Percentiles rank a stretch among this genome's conserved stretches.
Conservation (phyloP, 2,888 invertebrate genomes). For the Fissipunctia ypsillon region DNA sequence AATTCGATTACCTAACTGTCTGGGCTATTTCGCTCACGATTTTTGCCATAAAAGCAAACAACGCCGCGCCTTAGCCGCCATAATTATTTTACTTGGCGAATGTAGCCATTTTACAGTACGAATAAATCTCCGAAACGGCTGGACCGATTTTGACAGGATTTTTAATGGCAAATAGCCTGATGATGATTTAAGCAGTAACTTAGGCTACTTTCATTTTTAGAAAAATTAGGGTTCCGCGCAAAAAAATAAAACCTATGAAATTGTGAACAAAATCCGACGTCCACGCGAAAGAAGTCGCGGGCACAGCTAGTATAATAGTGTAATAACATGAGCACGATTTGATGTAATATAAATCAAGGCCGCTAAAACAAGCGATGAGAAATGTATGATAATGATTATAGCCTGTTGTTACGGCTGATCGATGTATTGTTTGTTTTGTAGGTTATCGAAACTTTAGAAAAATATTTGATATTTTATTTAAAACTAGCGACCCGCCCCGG, state of each 20-base stretch:
- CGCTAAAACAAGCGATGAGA: conserved; percentile 42
- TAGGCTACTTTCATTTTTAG: no score
- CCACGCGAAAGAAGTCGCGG: no score
- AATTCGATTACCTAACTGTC: conserved; percentile 87
- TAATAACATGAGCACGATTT: conserved; percentile 40
- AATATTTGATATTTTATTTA: conserved; percentile 7
- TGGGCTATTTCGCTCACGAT: conserved; percentile 85
- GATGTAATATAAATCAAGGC: conserved; percentile 53
- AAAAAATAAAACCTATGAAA: no score
- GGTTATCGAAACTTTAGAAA: conserved; percentile 29
- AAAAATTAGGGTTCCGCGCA: no score
- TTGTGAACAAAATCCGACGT: no score
- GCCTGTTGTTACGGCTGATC: conserved; percentile 23
- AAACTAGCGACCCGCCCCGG: no score
- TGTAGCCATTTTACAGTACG: conserved; percentile 16
- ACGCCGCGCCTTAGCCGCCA: conserved; percentile 49
- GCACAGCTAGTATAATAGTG: no score
- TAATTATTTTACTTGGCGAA: conserved; percentile 42
- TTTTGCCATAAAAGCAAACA: conserved; percentile 74
- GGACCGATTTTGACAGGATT: no score
- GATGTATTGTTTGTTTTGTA: conserved; percentile 55
- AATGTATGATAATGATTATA: conserved; percentile 40
- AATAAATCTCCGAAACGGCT: no score
- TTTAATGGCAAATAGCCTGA: no score
- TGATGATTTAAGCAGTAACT: no score